Percentiles rank a stretch among this genome's conserved stretches.
These are phyloP conservation scores for Oedothorax gibbosus DNA, from an alignment of 1,140 invertebrate species.

Conservation along the genomic window DNA sequence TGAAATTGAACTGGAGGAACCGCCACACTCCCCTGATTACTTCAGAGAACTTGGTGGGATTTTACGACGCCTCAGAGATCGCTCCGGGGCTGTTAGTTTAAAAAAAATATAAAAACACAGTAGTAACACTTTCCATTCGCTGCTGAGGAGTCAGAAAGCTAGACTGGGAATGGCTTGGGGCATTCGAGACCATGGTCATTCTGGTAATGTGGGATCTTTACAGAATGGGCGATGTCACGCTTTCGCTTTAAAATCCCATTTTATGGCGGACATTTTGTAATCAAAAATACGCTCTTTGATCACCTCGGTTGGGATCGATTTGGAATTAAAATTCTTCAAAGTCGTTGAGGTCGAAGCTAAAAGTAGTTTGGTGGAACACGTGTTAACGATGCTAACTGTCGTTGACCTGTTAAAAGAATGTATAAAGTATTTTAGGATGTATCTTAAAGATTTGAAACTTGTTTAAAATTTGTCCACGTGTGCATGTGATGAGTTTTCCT, in stretches of 20 bases:
- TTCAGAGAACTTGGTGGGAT: background rate
- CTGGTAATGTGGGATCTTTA: background rate
- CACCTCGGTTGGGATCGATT: background rate
- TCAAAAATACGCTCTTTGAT: background rate
- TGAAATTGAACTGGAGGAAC: background rate
- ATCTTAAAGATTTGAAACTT: no score
- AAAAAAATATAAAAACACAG: background rate
- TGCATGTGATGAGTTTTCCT: no score
- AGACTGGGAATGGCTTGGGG: background rate
- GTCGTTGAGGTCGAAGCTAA: no score
- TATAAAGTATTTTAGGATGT: no score
- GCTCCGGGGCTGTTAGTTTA: background rate
- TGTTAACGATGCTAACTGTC: no score
- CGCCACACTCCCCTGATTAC: constrained; percentile 1
- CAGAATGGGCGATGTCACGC: background rate
- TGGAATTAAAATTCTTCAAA: no score
- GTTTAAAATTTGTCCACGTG: no score
- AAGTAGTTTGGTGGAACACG: no score
- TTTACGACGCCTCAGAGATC: background rate
- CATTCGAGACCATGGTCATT: background rate
- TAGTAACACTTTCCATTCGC: background rate
- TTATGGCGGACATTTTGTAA: background rate
- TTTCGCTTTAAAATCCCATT: background rate
- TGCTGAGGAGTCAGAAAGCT: background rate
- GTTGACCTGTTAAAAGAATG: no score